Conservation (phyloP, 2,113 vertebrate species). For the Struthidea cinerea region DNA sequence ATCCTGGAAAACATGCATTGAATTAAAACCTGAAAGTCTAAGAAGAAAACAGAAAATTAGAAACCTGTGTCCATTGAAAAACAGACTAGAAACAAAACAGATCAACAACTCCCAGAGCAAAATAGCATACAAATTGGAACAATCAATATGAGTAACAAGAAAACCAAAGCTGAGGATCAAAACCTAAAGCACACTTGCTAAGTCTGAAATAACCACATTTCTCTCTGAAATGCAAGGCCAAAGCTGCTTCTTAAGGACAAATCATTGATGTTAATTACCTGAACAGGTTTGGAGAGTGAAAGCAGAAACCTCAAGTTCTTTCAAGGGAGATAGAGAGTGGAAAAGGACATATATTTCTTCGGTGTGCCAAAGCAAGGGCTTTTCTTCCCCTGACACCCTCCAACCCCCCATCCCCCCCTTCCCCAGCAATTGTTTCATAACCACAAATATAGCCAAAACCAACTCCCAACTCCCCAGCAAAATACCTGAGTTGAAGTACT, state of each 20-base stretch:
- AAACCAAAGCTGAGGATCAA: slow-evolving; percentile 68
- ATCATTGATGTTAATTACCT: slow-evolving; percentile 63
- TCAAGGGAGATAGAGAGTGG: not conserved
- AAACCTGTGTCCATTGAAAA: slow-evolving; percentile 40
- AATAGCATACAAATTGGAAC: slow-evolving; percentile 68
- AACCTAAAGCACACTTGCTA: slow-evolving; percentile 52
- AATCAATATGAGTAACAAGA: slow-evolving; percentile 70
- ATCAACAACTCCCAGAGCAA: slow-evolving; percentile 64
- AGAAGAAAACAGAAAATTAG: slow-evolving; percentile 57
- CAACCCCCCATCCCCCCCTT: fast-evolving
- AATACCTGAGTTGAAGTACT: not conserved
- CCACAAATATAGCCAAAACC: not conserved
- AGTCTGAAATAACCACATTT: slow-evolving; percentile 50
- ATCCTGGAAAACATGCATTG: not conserved
- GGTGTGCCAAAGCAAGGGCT: not conserved
- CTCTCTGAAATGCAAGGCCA: slow-evolving; percentile 42
- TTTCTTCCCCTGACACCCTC: not conserved
- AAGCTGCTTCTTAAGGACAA: slow-evolving; percentile 41
- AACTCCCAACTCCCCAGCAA: not conserved
- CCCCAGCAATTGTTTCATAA: not conserved
- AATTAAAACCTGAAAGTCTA: slow-evolving; percentile 36
- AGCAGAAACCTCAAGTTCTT: slow-evolving; percentile 12
- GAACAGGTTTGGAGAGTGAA: slow-evolving; percentile 13
- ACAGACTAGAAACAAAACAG: slow-evolving; percentile 53
- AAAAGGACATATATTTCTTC: slow-evolving; percentile 8